phyloP scores from a whole-genome alignment of 2,797 vertebrate species.

The Epinephelus coioides region DNA sequence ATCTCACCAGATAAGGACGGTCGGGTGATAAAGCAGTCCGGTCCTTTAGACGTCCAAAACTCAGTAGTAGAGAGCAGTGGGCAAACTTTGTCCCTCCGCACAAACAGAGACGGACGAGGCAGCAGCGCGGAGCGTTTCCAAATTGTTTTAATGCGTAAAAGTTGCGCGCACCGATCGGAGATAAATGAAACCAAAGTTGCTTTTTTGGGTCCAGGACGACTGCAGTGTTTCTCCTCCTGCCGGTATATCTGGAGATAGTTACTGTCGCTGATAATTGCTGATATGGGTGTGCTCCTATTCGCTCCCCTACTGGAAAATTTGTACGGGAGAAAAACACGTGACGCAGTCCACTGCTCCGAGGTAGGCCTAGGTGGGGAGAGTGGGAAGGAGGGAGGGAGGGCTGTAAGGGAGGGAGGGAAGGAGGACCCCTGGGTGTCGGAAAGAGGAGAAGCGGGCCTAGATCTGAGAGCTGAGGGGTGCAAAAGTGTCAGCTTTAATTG shows the following conservation, averaged over 20 bases:
- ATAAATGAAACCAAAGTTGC: background rate
- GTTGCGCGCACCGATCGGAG: slow-evolving; percentile 16
- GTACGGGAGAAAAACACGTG: slow-evolving; percentile 85
- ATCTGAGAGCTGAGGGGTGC: background rate
- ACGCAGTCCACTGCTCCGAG: slow-evolving; percentile 67
- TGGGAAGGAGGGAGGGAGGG: slow-evolving; percentile 10
- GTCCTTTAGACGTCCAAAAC: slow-evolving; percentile 51
- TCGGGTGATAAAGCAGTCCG: slow-evolving; percentile 79
- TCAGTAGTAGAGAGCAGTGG: slow-evolving; percentile 46
- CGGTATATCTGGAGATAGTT: slow-evolving; percentile 64
- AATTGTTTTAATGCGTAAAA: slow-evolving; percentile 39
- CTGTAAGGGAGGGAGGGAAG: slow-evolving; percentile 8
- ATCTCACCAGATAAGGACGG: slow-evolving; percentile 89
- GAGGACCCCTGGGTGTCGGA: slow-evolving; percentile 33
- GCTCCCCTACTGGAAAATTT: slow-evolving; percentile 79
- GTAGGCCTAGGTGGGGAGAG: slow-evolving; percentile 66
- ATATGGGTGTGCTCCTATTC: slow-evolving; percentile 79
- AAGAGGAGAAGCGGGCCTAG: slow-evolving; percentile 25
- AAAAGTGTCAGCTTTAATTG: slow-evolving; percentile 1
- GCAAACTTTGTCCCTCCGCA: slow-evolving; percentile 63
- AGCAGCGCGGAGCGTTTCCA: slow-evolving; percentile 34
- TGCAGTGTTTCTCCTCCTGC: slow-evolving; percentile 24
- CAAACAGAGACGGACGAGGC: slow-evolving; percentile 3
- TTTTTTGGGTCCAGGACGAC: slow-evolving; percentile 19
- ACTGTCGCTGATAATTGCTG: slow-evolving; percentile 81